Percentiles rank a stretch among this genome's conserved stretches.
phyloP scores from a whole-genome alignment of 2,113 vertebrate genomes.

The Percopsis transmontana region DNA sequence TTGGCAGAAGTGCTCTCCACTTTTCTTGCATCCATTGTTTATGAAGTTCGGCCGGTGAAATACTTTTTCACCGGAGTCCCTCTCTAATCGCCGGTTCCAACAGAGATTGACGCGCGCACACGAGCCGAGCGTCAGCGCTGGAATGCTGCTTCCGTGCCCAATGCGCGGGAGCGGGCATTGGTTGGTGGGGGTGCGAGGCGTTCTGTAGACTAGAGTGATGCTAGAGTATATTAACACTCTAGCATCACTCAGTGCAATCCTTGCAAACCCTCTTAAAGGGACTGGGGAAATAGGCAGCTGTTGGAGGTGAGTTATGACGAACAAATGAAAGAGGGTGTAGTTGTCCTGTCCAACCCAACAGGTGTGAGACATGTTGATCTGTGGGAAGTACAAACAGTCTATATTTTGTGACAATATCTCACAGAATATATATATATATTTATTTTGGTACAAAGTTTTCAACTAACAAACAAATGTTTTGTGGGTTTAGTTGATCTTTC shows the following conservation, averaged over 20 bases:
- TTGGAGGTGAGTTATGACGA: too few relatives aligned
- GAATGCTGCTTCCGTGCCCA: slow-evolving; percentile 10
- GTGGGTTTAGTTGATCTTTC: too few relatives aligned
- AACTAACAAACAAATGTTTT: too few relatives aligned
- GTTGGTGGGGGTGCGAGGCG: not conserved
- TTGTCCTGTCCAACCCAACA: too few relatives aligned
- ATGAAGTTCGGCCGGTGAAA: not conserved
- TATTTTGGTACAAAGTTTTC: too few relatives aligned
- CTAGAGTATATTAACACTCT: not conserved
- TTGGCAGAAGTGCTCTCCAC: slow-evolving; percentile 85
- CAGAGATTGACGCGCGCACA: not conserved
- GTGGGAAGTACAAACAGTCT: too few relatives aligned
- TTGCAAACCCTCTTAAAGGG: too few relatives aligned
- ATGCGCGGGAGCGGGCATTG: slow-evolving; percentile 30
- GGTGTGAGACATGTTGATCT: too few relatives aligned
- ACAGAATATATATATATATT: too few relatives aligned
- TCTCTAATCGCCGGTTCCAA: not conserved
- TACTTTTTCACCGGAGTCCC: not conserved
- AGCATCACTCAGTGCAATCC: too few relatives aligned
- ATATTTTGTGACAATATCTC: too few relatives aligned
- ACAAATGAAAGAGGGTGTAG: not conserved
- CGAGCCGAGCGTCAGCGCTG: not conserved
- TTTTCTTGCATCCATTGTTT: slow-evolving; percentile 79
- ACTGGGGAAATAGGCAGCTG: too few relatives aligned
- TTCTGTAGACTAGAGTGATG: not conserved